These are phyloP conservation scores for Antechinus flavipes DNA, from an alignment of 2,113 vertebrate species.

Conservation along the genomic window DNA sequence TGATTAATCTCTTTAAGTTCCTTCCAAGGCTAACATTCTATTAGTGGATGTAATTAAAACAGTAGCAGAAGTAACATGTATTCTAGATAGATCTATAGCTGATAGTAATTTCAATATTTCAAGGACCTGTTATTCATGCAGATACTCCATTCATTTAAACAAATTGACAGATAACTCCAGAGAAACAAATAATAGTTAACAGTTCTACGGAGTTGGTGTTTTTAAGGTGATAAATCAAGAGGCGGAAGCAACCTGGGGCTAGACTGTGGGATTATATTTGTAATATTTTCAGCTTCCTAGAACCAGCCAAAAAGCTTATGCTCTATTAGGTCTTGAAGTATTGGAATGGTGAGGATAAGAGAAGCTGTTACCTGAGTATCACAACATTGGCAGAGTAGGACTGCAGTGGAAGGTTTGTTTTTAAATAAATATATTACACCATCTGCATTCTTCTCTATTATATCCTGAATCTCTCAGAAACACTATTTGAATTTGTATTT, in stretches of 20 bases:
- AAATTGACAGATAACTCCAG: not conserved
- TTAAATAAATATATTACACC: not conserved
- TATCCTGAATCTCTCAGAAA: not conserved
- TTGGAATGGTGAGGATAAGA: not conserved
- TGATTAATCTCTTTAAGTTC: not conserved
- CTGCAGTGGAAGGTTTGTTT: not conserved
- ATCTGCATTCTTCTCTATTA: not conserved
- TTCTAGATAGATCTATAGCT: not conserved
- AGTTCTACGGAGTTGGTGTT: not conserved
- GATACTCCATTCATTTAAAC: not conserved
- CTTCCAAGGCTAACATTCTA: not conserved
- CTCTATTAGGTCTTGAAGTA: not conserved
- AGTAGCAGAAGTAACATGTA: not conserved
- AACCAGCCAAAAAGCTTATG: not conserved
- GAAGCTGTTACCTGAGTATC: not conserved
- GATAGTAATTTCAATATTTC: not conserved
- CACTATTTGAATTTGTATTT: not conserved
- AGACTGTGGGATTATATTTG: not conserved
- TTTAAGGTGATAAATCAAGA: not conserved
- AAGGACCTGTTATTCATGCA: not conserved
- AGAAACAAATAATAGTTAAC: not conserved
- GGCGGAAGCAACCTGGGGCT: not conserved
- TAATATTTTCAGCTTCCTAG: not conserved
- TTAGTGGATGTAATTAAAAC: not conserved
- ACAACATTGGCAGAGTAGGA: not conserved